Evolutionary conservation across 2,888 invertebrate genomes (phyloP), one percentile per base, ranked within the genome.

Genomic region (Orchesellides sinensis): DNA sequence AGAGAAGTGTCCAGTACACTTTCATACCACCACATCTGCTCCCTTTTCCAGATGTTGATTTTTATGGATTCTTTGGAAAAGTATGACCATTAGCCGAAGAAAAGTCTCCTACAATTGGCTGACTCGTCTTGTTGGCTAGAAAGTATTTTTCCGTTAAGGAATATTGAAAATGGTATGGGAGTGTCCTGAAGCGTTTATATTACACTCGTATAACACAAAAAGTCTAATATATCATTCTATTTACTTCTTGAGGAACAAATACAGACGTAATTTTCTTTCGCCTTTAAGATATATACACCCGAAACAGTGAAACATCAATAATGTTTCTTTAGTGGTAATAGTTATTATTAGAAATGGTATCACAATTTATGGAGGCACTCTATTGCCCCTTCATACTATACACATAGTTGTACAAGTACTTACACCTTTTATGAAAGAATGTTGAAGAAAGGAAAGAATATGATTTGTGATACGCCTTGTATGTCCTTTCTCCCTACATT

Each of bases 31-130:
- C 75, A 65, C 75, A 75, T 65, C 75, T 75, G 75, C 75, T 74
- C 52, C 66, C 75, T 35, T 75, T 75, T 75, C 75, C 75, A 75
- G 75, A 75, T 75, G 75, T 75, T 75, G 66, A 66, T 66, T 75
- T 75, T 75, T 75, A 75, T 75, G 75, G 75, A 66, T 75, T 75
- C 75, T 75, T 66, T 40, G 54, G 40, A 61, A 75, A 75, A 75
- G 75, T 75, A 75, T 75, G 75, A 75, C 75, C 75, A 75, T 75
- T 75, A 66, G 66, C 54, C 45, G 27, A 75, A 49, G 49, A 69
- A 68, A 72, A 61, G 61, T 72, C 61, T 35, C 69, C 19, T 72
- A 25, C 47, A 72, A 72, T 72, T 72, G 72, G 72, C 72, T 72
- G 47, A 72, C 72, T 72, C 72, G 63, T 74, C 54, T 29, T 1